phyloP scores from a whole-genome alignment of 2,797 vertebrate species.

The Tangara arthus region DNA sequence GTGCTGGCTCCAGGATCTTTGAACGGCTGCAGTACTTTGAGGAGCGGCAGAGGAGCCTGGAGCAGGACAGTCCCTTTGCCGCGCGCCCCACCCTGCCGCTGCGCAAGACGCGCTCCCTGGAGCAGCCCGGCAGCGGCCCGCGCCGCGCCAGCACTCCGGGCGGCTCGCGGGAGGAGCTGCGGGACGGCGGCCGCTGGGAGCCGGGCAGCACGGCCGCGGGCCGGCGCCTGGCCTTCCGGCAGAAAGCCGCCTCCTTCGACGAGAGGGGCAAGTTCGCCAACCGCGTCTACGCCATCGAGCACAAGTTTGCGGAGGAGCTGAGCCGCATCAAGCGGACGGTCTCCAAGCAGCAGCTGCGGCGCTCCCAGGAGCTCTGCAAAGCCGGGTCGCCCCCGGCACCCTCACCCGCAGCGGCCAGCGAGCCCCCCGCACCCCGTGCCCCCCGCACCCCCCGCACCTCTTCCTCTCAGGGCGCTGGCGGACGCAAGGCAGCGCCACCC shows the following conservation, averaged over 20 bases:
- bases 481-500: background rate
- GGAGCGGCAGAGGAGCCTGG: slow-evolving; percentile 88
- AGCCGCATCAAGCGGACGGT: slow-evolving; percentile 92
- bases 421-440: slow-evolving; percentile 35
- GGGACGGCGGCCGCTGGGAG: slow-evolving; percentile 81
- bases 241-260: slow-evolving; percentile 91
- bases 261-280: slow-evolving; percentile 87
- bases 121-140: slow-evolving; percentile 82
- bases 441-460: background rate
- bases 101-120: slow-evolving; percentile 88
- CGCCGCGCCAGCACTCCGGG: slow-evolving; percentile 76
- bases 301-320: slow-evolving; percentile 92
- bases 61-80: slow-evolving; percentile 86
- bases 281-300: slow-evolving; percentile 90
- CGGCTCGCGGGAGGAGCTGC: slow-evolving; percentile 87
- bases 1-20: slow-evolving; percentile 90
- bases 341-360: slow-evolving; percentile 92
- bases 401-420: slow-evolving; percentile 64
- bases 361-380: slow-evolving; percentile 81
- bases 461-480: fast-evolving
- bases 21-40: slow-evolving; percentile 92
- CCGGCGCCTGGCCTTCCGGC: slow-evolving; percentile 85
- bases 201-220: slow-evolving; percentile 74
- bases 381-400: slow-evolving; percentile 72
- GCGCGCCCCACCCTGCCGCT: slow-evolving; percentile 87